Conservation (phyloP, 2,797 vertebrate genomes). For the Ammospiza maritima region DNA sequence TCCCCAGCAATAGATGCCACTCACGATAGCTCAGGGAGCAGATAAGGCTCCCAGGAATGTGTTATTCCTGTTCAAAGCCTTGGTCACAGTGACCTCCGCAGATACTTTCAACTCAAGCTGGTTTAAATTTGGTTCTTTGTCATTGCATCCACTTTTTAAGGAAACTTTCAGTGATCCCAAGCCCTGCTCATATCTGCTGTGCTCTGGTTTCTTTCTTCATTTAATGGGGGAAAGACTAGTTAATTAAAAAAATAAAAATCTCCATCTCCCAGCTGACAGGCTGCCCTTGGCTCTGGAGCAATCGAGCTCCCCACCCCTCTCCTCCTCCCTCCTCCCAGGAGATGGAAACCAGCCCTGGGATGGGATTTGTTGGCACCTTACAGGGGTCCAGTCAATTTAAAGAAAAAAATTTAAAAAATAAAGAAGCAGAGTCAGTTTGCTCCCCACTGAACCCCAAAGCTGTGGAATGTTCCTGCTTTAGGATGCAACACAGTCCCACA, state of each 20-base stretch:
- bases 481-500: neutral
- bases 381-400: neutral
- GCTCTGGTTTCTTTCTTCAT: neutral
- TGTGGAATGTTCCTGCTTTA: neutral
- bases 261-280: neutral
- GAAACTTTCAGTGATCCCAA: neutral
- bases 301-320: neutral
- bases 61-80: neutral
- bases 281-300: neutral
- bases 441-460: neutral
- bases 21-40: neutral
- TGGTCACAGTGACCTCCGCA: conserved; percentile 49
- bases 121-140: neutral
- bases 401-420: neutral
- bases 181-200: neutral
- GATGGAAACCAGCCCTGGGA: neutral
- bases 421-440: neutral
- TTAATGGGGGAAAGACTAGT: neutral
- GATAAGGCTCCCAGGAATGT: conserved; percentile 10
- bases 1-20: conserved; percentile 17
- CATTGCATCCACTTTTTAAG: neutral
- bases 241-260: conserved; percentile 8
- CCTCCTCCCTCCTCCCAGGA: neutral
- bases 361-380: neutral
- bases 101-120: neutral